Evolutionary conservation across 1,140 invertebrate species (phyloP).

Genomic region (Drosophila bocqueti): DNA sequence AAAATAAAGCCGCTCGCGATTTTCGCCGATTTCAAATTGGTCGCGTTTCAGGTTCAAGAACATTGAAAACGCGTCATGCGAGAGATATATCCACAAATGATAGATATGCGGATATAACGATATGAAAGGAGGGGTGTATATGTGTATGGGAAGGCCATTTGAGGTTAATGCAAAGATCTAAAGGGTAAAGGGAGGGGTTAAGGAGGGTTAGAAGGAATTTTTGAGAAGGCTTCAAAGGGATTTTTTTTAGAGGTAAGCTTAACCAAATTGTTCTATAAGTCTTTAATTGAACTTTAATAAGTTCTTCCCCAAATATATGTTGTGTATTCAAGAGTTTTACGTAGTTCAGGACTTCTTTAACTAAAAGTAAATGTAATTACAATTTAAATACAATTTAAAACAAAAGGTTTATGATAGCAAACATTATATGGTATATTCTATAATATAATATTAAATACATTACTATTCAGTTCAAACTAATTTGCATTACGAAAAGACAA

Average conservation of each 20-base stretch:
- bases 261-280: too few relatives aligned
- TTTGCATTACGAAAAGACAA: neutral
- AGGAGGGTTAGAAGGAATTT: neutral
- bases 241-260: too few relatives aligned
- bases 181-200: neutral
- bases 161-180: neutral
- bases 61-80: conserved; percentile 13
- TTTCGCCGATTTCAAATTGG: conserved; percentile 17
- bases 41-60: conserved; percentile 35
- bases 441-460: neutral
- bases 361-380: too few relatives aligned
- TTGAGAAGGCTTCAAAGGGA: neutral
- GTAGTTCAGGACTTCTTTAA: too few relatives aligned
- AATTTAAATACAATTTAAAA: too few relatives aligned
- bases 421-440: neutral
- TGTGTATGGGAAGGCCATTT: neutral
- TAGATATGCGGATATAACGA: neutral
- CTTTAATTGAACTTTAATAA: too few relatives aligned
- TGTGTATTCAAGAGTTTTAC: too few relatives aligned
- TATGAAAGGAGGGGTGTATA: neutral
- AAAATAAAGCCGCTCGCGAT: conserved; percentile 26
- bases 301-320: too few relatives aligned
- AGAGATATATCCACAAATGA: neutral
- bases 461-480: neutral
- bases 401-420: neutral